A percentile compares a stretch with the other conserved stretches of the same genome.
Conservation (phyloP, 2,888 invertebrate species). For the Mythimna loreyi region DNA sequence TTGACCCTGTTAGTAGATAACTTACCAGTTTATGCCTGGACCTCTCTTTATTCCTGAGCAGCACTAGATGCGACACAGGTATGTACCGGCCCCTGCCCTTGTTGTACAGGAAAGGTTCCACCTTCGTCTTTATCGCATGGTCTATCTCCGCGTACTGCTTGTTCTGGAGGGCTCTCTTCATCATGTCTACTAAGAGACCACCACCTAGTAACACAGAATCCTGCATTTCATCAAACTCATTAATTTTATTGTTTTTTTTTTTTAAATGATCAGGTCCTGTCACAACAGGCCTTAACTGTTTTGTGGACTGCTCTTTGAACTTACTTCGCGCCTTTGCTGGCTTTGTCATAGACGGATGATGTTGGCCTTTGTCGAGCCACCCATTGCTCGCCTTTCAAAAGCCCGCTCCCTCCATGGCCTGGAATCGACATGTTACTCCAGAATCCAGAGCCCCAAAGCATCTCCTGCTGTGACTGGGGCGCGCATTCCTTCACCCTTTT, state of each 20-base stretch:
- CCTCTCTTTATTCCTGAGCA: conserved; percentile 96
- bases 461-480: no score
- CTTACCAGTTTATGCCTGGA: conserved; percentile 94
- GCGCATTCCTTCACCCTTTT: no score
- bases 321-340: no score
- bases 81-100: conserved; percentile 97
- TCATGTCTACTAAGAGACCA: conserved; percentile 97
- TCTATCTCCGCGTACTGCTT: conserved; percentile 98
- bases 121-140: conserved; percentile 97
- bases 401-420: no score
- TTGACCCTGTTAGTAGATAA: neutral
- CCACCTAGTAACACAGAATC: conserved; percentile 91
- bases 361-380: no score
- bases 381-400: no score
- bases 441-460: no score
- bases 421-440: no score
- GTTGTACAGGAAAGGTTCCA: conserved; percentile 98
- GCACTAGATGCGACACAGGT: conserved; percentile 96
- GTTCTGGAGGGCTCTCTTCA: conserved; percentile 97
- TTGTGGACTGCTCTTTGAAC: no score
- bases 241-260: neutral
- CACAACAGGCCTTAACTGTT: no score
- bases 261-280: no score
- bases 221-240: neutral
- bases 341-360: no score